phyloP scores from a whole-genome alignment of 1,140 invertebrate species.

The Drosophila azteca region DNA sequence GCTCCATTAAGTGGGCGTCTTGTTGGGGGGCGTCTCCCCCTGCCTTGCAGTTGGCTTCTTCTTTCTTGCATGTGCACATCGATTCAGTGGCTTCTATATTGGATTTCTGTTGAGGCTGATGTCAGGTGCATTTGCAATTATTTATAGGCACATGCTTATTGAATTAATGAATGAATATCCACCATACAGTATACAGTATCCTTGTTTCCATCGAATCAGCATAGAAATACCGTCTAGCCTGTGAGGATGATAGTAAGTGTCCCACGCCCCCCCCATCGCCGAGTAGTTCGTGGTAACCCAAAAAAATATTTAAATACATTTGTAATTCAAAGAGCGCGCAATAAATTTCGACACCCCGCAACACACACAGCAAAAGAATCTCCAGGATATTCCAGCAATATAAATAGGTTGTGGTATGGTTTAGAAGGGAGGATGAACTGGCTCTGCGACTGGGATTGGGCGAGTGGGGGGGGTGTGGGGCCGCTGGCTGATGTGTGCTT shows the following conservation, averaged over 20 bases:
- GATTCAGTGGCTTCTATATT: conserved; percentile 13
- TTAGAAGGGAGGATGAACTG: neutral
- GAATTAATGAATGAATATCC: no score
- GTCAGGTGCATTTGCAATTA: neutral
- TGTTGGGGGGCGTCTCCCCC: neutral
- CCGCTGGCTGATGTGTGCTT: conserved; percentile 68
- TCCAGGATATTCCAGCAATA: conserved; percentile 47
- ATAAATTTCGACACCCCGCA: conserved; percentile 66
- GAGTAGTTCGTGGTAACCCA: conserved; percentile 18
- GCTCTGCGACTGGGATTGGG: conserved; percentile 1
- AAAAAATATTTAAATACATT: conserved; percentile 76
- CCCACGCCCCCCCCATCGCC: neutral
- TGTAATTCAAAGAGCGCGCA: conserved; percentile 75
- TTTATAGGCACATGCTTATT: no score
- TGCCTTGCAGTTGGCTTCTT: conserved; percentile 42
- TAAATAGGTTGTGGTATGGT: conserved; percentile 66
- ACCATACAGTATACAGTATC: no score
- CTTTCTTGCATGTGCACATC: conserved; percentile 30
- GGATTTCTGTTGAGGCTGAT: no score
- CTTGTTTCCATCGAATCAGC: no score
- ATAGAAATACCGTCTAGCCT: neutral
- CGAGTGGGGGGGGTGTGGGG: neutral
- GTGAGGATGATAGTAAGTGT: conserved; percentile 23
- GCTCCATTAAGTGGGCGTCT: conserved; percentile 50
- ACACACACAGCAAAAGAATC: conserved; percentile 6